Evolutionary conservation across 23 tunicate genomes (phyloP), one percentile per base, ranked within the genome.

Genomic region (Pegea sp.): DNA sequence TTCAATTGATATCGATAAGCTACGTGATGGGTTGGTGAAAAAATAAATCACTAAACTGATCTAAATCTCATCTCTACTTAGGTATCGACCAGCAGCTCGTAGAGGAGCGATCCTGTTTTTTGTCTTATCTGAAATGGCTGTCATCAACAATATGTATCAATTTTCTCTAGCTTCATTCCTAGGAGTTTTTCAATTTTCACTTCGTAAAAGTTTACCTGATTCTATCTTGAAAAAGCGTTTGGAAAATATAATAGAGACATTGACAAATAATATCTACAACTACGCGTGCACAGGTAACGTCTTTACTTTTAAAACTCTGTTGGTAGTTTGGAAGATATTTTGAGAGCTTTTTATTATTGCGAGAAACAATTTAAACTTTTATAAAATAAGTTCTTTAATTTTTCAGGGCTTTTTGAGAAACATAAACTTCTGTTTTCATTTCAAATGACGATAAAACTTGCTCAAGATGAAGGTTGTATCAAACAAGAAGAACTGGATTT

Each of bases 21-120:
- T 91, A 26, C 60, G 99, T 62, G 90, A 91, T 59, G 99, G 99
- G 84, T 84, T 30, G 25, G 61, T 58, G 4, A 5, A 0, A 18
- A 38, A 7, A 28, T 27, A n/a, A n/a, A n/a, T n/a, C n/a, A n/a
- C n/a, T n/a, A n/a, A n/a, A 38, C 11, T 8, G 16, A 16, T 8
- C 11, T 16, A 38, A 16, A 38, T 8, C 16, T n/a, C n/a, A n/a
- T n/a, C n/a, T n/a, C n/a, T n/a, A n/a, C n/a, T n/a, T n/a, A 84
- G 95, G n/a, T 91, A 91, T 50, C 99, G 99, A 1, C 99, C 99
- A 5, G 99, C 99, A 3, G 99, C 99, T 5, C 64, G 99, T 42
- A 65, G 99, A 29, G 99, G 99, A 5, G 99, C 99, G 7, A 74
- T 91, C 43, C 63, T 91, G 54, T 91, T 91, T 58, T 91, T 91